Percentiles rank a stretch among this genome's conserved stretches.
Conservation (phyloP, 2,888 invertebrate genomes). For the Lasioglossum vierecki region DNA sequence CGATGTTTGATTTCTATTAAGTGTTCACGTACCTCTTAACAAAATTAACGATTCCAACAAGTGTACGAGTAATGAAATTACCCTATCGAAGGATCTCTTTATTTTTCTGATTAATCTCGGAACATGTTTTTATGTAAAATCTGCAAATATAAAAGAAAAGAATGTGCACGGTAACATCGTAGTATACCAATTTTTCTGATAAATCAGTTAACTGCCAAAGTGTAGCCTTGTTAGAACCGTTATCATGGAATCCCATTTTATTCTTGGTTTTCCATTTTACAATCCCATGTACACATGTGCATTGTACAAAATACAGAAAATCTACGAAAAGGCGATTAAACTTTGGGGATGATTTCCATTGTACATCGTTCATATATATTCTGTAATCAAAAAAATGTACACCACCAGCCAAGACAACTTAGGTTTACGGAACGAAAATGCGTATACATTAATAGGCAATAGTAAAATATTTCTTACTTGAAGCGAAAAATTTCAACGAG, state of each 20-base stretch:
- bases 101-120: constrained; percentile 1
- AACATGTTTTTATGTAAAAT: constrained; percentile 36
- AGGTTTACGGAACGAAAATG: constrained; percentile 78
- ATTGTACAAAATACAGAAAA: constrained; percentile 27
- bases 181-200: constrained; percentile 40
- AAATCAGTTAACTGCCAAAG: constrained; percentile 60
- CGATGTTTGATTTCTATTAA: constrained; percentile 53
- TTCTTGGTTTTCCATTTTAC: constrained; percentile 48
- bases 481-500: constrained; percentile 54
- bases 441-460: constrained; percentile 75
- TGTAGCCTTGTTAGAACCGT: constrained; percentile 28
- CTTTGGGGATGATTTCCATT: constrained; percentile 48
- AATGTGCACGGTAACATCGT: constrained; percentile 37
- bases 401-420: constrained; percentile 81
- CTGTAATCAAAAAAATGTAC: constrained; percentile 38
- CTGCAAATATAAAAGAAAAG: constrained; percentile 25
- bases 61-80: constrained; percentile 34
- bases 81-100: constrained; percentile 15
- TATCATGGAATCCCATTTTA: constrained; percentile 61
- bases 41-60: constrained; percentile 30
- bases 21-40: constrained; percentile 32
- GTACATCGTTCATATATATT: constrained; percentile 60
- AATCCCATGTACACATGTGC: constrained; percentile 38
- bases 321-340: constrained; percentile 17
- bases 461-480: constrained; percentile 71